Conservation (phyloP, 2,888 invertebrate species). For the Dimorphilus gyrociliatus region DNA sequence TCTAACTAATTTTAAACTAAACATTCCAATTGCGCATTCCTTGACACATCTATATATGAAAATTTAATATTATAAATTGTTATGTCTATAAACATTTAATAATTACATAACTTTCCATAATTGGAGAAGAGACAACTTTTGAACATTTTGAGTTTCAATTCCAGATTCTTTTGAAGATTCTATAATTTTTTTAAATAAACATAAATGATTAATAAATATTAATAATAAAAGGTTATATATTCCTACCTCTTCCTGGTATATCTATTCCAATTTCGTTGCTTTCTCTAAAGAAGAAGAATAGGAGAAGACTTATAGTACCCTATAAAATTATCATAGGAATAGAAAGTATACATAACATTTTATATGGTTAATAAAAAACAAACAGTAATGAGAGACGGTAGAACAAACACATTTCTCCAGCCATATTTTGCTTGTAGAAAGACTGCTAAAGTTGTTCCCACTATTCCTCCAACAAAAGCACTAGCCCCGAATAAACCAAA, state of each 20-base stretch:
- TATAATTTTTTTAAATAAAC: no score
- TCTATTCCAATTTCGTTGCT: no score
- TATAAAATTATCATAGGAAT: no score
- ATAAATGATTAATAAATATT: no score
- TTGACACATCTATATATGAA: slow-evolving; percentile 28
- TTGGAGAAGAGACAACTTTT: slow-evolving; percentile 17
- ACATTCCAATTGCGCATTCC: slow-evolving; percentile 37
- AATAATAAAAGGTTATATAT: no score
- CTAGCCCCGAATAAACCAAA: slow-evolving; percentile 41
- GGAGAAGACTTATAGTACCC: no score
- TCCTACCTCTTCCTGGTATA: no score
- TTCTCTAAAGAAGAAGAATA: no score
- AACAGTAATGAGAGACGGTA: slow-evolving; percentile 33
- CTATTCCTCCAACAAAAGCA: slow-evolving; percentile 39
- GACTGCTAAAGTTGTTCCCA: slow-evolving; percentile 38
- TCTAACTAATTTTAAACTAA: slow-evolving; percentile 40
- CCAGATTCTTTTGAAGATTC: no score
- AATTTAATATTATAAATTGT: background rate
- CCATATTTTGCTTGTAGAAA: slow-evolving; percentile 33
- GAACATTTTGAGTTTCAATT: slow-evolving; percentile 2
- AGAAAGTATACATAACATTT: no score
- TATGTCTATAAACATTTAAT: background rate
- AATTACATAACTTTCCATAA: slow-evolving; percentile 33
- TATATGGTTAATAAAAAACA: no score
- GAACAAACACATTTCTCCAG: slow-evolving; percentile 36